These are phyloP conservation scores for Argyrosomus regius DNA, from an alignment of 2,797 vertebrate genomes.

Conservation along the genomic window DNA sequence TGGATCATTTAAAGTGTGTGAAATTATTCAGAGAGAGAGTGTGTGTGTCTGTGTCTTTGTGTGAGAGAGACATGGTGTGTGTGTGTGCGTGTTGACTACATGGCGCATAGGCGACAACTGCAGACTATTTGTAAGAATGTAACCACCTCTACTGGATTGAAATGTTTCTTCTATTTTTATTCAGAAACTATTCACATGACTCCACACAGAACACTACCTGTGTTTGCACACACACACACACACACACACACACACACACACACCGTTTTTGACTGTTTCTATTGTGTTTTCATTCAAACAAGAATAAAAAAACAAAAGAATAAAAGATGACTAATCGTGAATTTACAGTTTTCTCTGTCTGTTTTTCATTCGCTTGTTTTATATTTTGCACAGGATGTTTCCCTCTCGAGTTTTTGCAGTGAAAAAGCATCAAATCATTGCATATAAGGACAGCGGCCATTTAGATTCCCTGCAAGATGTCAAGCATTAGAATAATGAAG, in stretches of 20 bases:
- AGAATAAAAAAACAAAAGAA: neutral
- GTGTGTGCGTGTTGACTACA: conserved; percentile 30
- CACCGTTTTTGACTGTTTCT: neutral
- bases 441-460: neutral
- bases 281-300: neutral
- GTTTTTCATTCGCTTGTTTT: neutral
- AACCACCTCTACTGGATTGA: conserved; percentile 17
- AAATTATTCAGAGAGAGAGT: neutral
- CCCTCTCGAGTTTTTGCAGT: neutral
- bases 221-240: neutral
- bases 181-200: neutral
- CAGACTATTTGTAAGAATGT: conserved; percentile 45
- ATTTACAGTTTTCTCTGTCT: neutral
- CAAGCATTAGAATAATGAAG: neutral
- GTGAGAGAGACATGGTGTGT: neutral
- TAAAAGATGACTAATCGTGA: neutral
- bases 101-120: conserved; percentile 66
- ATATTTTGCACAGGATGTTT: neutral
- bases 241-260: neutral
- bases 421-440: neutral
- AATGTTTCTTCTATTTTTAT: conserved; percentile 3
- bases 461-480: neutral
- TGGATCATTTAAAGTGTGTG: neutral
- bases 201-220: neutral
- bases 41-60: conserved; percentile 22